These are phyloP conservation scores for Sinocyclocheilus rhinocerous DNA, from an alignment of 2,113 vertebrate genomes.

Conservation along the genomic window DNA sequence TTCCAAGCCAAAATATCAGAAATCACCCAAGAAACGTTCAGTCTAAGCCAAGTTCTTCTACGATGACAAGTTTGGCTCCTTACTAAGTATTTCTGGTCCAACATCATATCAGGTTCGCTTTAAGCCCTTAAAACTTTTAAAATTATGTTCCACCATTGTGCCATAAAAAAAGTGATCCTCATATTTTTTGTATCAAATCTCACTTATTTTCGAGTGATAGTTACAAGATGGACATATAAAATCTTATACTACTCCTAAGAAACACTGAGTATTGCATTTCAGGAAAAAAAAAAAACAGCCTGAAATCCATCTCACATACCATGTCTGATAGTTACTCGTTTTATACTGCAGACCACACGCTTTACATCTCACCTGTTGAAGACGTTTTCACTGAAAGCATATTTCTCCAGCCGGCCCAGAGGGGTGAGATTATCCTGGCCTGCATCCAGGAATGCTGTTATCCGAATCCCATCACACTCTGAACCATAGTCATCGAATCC, in stretches of 20 bases:
- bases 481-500: slow-evolving; percentile 90
- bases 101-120: neutral
- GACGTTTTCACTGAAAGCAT: slow-evolving; percentile 87
- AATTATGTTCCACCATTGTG: neutral
- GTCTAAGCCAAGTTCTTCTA: neutral
- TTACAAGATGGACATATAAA: neutral
- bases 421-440: slow-evolving; percentile 86
- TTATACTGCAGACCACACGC: neutral
- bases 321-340: neutral
- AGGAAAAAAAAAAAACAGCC: neutral
- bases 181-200: neutral
- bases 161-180: neutral
- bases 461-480: slow-evolving; percentile 85
- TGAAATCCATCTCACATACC: neutral
- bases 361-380: slow-evolving; percentile 83
- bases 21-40: neutral
- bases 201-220: neutral
- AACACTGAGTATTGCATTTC: neutral
- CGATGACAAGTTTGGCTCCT: neutral
- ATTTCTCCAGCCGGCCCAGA: slow-evolving; percentile 85
- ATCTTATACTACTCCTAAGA: neutral
- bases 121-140: neutral
- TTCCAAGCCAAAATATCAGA: neutral
- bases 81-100: neutral
- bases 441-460: slow-evolving; percentile 86